A percentile compares a stretch with the other conserved stretches of the same genome.
Evolutionary conservation across 2,888 invertebrate genomes (phyloP).

Genomic region (Tetranychus piercei): DNA sequence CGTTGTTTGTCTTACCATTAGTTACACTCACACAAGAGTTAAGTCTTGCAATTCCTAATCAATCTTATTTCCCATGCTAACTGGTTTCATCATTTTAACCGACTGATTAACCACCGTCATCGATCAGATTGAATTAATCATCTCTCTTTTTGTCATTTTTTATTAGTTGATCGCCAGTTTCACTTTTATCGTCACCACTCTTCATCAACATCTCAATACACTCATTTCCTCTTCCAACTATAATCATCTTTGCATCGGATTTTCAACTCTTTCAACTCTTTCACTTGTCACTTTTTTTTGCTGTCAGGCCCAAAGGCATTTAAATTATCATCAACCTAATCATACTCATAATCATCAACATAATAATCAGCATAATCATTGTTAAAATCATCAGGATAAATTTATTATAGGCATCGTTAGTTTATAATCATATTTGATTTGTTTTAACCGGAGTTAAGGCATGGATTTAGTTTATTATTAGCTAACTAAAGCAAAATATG

Average conservation of each 20-base stretch:
- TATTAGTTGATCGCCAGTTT: not conserved
- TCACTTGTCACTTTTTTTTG: not conserved
- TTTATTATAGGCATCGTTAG: no score
- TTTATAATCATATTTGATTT: no score
- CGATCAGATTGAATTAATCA: not conserved
- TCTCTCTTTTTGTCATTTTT: not conserved
- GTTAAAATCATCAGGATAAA: not conserved
- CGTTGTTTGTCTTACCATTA: not conserved
- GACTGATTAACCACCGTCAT: not conserved
- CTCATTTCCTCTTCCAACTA: not conserved
- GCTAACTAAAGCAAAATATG: no score
- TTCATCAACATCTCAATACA: not conserved
- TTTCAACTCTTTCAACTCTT: not conserved
- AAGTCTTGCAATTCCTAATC: not conserved
- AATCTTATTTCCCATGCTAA: constrained; percentile 1
- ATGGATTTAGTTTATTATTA: no score
- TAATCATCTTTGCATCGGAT: not conserved
- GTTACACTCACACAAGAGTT: not conserved
- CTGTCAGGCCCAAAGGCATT: not conserved
- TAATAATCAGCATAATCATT: not conserved
- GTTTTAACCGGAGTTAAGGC: no score
- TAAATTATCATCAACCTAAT: not conserved
- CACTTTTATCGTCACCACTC: not conserved
- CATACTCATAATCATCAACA: not conserved
- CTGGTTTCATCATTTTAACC: not conserved